Base-by-base conservation (phyloP, 2,888 invertebrate species). In the Actias luna region DNA sequence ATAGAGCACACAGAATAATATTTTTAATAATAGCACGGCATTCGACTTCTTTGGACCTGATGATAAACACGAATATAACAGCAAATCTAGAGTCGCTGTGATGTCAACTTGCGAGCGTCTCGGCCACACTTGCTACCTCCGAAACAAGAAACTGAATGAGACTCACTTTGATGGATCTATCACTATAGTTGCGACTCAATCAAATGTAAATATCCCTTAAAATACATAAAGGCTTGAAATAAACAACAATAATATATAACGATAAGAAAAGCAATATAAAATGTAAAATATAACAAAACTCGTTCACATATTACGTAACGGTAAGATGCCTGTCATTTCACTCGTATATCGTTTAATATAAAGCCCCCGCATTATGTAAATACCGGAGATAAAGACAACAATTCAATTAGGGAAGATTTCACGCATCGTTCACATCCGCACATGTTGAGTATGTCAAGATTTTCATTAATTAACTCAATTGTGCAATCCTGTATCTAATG, bases 391-490 rank as follows among this genome's bases (percentile, higher is more conserved):
- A 80, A 80, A 78, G 77, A 76, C 75, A 72, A 73, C 73, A 67
- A 79, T 83, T 82, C 80, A 83, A 83, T 83, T 83, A 81, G 67
- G 69, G 74, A 69, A 66, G 68, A 73, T 67, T 80, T 78, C 75
- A 74, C 78, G 75, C 77, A 73, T 69, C 67, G 60, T 27, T 60
- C 63, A 57, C 63, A 35, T 58, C 57, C 59, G 42, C 63, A 63
- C 64, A 62, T 63, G 59, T 58, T 61, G 35, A 63, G 59, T 59
- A 55, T 64, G 63, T 66, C 63, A 66, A 71, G 66, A 67, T 73
- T 70, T 66, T 68, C 69, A 69, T 67, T 67, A 68, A 68, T 72
- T 69, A 69, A 73, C 69, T 70, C 64, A 65, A 70, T 72, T 67
- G 69, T 68, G 63, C 69, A 63, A 64, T 65, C 66, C 65, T 67